phyloP scores from a whole-genome alignment of 2,888 invertebrate species.

The Xylocampa areola region DNA sequence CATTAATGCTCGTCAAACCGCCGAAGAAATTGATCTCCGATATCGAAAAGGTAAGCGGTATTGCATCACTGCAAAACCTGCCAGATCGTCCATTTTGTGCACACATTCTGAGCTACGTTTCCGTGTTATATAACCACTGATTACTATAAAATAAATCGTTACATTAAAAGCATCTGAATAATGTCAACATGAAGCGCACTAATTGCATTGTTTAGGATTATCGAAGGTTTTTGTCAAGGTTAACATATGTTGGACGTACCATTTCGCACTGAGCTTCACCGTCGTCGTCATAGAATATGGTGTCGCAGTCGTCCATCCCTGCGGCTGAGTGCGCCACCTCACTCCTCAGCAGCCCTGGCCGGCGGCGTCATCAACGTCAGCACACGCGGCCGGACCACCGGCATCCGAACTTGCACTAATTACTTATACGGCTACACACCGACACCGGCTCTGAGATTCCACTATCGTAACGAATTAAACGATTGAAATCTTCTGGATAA shows the following conservation, averaged over 20 bases:
- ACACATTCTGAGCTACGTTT: slow-evolving; percentile 57
- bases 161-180: slow-evolving; percentile 24
- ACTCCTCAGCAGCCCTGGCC: slow-evolving; percentile 75
- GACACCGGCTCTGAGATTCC: slow-evolving; percentile 66
- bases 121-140: slow-evolving; percentile 64
- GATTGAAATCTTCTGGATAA: slow-evolving; percentile 78
- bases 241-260: slow-evolving; percentile 73
- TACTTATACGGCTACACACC: slow-evolving; percentile 63
- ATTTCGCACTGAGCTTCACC: slow-evolving; percentile 87
- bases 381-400: slow-evolving; percentile 83
- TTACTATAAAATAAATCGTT: slow-evolving; percentile 27
- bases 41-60: slow-evolving; percentile 40
- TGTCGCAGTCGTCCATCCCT: slow-evolving; percentile 88
- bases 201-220: slow-evolving; percentile 56
- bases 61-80: slow-evolving; percentile 64
- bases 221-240: slow-evolving; percentile 64
- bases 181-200: slow-evolving; percentile 41
- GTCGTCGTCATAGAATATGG: slow-evolving; percentile 89
- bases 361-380: slow-evolving; percentile 86
- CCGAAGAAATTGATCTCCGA: slow-evolving; percentile 55
- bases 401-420: slow-evolving; percentile 82
- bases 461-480: slow-evolving; percentile 73
- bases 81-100: slow-evolving; percentile 72
- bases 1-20: slow-evolving; percentile 26
- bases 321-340: slow-evolving; percentile 73